Evolutionary conservation across 2,888 invertebrate species (phyloP).

Genomic region (Drosophila nr. perissopoda): DNA sequence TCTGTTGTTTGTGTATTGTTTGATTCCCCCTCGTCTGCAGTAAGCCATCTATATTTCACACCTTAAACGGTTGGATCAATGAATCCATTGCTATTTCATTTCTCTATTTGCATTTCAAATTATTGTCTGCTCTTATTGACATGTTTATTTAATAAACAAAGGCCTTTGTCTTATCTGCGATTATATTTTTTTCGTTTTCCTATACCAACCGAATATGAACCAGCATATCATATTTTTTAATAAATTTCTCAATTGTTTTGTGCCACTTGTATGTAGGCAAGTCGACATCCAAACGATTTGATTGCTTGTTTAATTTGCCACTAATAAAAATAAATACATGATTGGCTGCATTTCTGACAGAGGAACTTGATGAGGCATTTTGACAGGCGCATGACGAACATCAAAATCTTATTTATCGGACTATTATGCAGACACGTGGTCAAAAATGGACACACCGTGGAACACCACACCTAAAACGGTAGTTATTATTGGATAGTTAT

Average conservation of each 20-base stretch:
- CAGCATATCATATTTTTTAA: constrained; percentile 55
- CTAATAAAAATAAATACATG: constrained; percentile 60
- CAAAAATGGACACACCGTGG: constrained; percentile 15
- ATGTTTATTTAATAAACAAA: constrained; percentile 73
- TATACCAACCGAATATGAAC: constrained; percentile 12
- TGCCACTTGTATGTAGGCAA: constrained; percentile 40
- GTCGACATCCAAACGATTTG: constrained; percentile 15
- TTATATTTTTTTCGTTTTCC: constrained; percentile 28
- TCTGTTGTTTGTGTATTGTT: constrained; percentile 6
- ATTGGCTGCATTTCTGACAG: constrained; percentile 33
- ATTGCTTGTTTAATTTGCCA: constrained; percentile 65
- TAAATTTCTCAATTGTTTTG: constrained; percentile 69
- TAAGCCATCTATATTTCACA: constrained; percentile 70
- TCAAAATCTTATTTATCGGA: constrained; percentile 25
- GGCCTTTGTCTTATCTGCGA: constrained; percentile 61
- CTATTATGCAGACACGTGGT: constrained; percentile 49
- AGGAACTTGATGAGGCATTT: constrained; percentile 21
- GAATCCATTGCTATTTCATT: constrained; percentile 50
- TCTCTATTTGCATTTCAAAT: constrained; percentile 77
- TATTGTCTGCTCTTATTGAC: constrained; percentile 75
- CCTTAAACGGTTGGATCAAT: constrained; percentile 69
- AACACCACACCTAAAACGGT: constrained; percentile 17
- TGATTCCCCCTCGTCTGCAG: constrained; percentile 21
- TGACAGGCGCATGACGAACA: constrained; percentile 35
- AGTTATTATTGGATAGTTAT: constrained; percentile 16